These are phyloP conservation scores for Actinemys pallida DNA, from an alignment of 2,113 vertebrate species.

Conservation along the genomic window DNA sequence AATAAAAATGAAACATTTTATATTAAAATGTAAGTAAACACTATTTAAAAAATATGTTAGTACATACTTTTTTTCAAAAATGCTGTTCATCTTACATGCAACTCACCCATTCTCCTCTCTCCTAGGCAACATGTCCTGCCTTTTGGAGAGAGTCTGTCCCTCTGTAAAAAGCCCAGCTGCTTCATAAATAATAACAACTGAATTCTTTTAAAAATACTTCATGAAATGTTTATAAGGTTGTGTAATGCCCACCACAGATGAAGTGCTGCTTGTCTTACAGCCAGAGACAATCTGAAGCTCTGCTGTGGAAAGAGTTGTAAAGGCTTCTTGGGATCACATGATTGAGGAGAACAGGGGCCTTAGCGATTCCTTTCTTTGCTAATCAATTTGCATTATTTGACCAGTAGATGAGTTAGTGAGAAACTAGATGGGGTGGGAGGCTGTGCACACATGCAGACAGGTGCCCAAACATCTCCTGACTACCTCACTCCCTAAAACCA, in stretches of 20 bases:
- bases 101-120: neutral
- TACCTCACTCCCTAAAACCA: neutral
- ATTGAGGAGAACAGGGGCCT: neutral
- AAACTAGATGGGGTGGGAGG: neutral
- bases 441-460: neutral
- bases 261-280: neutral
- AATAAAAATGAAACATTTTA: neutral
- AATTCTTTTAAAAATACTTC: neutral
- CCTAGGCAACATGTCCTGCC: neutral
- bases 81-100: neutral
- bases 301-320: neutral
- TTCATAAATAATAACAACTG: slow-evolving; percentile 11
- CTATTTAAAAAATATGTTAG: neutral
- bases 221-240: neutral
- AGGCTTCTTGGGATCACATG: neutral
- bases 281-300: neutral
- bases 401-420: neutral
- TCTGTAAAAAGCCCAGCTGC: neutral
- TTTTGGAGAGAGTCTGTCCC: neutral
- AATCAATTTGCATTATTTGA: neutral
- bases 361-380: neutral
- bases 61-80: neutral
- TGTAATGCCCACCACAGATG: fast-evolving
- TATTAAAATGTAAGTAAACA: neutral
- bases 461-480: neutral